These are phyloP conservation scores for Bhutanitis thaidina DNA, from an alignment of 2,888 invertebrate genomes.

Conservation along the genomic window DNA sequence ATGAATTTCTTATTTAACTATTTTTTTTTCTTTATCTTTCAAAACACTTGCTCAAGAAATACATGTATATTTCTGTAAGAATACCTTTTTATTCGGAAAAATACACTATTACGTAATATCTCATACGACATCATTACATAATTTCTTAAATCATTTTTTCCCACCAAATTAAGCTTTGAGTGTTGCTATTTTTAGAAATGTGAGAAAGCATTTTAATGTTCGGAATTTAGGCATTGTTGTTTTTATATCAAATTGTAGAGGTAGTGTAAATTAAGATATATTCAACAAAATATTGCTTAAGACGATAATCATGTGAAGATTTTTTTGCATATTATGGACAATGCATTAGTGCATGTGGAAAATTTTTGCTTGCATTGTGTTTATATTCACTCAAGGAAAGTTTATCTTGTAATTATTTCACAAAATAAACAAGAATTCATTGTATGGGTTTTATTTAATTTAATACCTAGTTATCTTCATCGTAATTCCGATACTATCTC, in stretches of 20 bases:
- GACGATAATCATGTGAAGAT: constrained; percentile 7
- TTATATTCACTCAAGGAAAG: constrained; percentile 52
- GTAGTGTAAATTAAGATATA: neutral
- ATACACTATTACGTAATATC: constrained; percentile 30
- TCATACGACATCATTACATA: too few species aligned
- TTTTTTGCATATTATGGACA: constrained; percentile 21
- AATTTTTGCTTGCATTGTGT: constrained; percentile 43
- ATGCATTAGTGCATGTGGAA: constrained; percentile 52
- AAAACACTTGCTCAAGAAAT: constrained; percentile 62
- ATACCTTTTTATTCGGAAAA: constrained; percentile 33
- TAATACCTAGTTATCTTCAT: too few species aligned
- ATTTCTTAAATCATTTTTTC: neutral
- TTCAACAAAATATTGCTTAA: neutral
- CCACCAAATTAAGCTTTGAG: constrained; percentile 25
- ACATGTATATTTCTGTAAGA: constrained; percentile 42
- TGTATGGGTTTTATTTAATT: constrained; percentile 35
- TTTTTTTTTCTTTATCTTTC: constrained; percentile 26
- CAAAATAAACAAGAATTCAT: constrained; percentile 71
- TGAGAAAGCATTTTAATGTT: constrained; percentile 29
- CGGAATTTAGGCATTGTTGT: constrained; percentile 18
- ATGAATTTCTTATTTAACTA: constrained; percentile 50
- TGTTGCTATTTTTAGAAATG: constrained; percentile 35
- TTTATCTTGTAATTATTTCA: constrained; percentile 58
- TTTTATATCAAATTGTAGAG: constrained; percentile 20
- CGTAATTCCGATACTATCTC: too few species aligned